phyloP scores from a whole-genome alignment of 2,888 invertebrate genomes.

The Hoplodrina ambigua region DNA sequence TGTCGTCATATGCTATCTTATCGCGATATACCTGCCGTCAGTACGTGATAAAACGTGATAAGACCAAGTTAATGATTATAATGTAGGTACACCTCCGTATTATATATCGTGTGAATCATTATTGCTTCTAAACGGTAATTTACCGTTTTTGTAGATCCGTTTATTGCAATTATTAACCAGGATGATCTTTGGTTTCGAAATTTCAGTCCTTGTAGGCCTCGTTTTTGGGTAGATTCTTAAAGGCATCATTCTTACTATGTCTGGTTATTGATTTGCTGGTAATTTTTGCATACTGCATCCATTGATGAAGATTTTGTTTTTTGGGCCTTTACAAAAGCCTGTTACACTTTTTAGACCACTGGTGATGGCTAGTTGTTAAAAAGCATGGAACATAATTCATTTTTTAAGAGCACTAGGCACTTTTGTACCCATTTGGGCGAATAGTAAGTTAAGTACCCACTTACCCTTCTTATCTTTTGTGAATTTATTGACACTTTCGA shows the following conservation, averaged over 20 bases:
- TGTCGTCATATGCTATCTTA: conserved; percentile 85
- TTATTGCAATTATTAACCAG: background rate
- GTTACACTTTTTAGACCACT: background rate
- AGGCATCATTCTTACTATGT: background rate
- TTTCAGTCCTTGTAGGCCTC: background rate
- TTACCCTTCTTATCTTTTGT: too few relatives aligned
- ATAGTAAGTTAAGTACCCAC: too few relatives aligned
- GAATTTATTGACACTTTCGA: too few relatives aligned
- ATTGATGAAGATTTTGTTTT: background rate
- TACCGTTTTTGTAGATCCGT: conserved; percentile 29
- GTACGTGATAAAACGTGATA: conserved; percentile 80
- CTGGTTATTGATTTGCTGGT: background rate
- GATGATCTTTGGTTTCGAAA: conserved; percentile 5
- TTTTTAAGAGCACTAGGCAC: background rate
- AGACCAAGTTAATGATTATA: conserved; percentile 78
- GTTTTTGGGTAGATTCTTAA: conserved; percentile 3
- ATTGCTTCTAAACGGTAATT: conserved; percentile 23
- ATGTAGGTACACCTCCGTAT: conserved; percentile 46
- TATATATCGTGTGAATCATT: conserved; percentile 42
- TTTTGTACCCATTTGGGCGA: too few relatives aligned
- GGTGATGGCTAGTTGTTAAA: background rate
- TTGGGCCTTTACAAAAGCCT: background rate
- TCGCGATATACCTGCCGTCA: conserved; percentile 82
- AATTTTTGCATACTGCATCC: background rate
- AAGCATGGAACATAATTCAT: background rate